Percentiles rank a stretch among this genome's conserved stretches.
These are phyloP conservation scores for Agonopterix subpropinquella DNA, from an alignment of 2,888 invertebrate genomes.

Conservation along the genomic window DNA sequence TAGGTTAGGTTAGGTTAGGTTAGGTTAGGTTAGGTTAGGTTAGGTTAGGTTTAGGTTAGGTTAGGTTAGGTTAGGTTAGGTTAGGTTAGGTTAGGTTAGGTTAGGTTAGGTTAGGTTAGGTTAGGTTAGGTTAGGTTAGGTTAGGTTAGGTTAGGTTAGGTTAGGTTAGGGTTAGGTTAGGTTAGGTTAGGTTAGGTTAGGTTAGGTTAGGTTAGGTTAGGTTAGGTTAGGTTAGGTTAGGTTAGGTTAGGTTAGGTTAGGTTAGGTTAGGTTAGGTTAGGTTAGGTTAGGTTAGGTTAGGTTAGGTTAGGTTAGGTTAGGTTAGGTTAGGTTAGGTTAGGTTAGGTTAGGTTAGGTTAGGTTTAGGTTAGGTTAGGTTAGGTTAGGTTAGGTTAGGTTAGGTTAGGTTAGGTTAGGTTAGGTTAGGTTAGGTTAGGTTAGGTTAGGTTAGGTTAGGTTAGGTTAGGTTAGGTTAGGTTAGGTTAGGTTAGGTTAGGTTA, in stretches of 20 bases:
- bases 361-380: slow-evolving; percentile 6
- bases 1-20: slow-evolving; percentile 3
- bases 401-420: slow-evolving; percentile 17
- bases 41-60: slow-evolving; percentile 11
- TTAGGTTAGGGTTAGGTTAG: slow-evolving; percentile 3
- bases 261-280: slow-evolving; percentile 17
- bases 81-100: slow-evolving; percentile 17
- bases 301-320: slow-evolving; percentile 11
- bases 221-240: slow-evolving; percentile 16
- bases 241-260: slow-evolving; percentile 17
- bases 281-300: slow-evolving; percentile 17
- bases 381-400: slow-evolving; percentile 15
- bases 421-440: slow-evolving; percentile 17
- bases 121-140: slow-evolving; percentile 17
- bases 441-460: slow-evolving; percentile 17
- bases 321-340: slow-evolving; percentile 4
- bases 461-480: slow-evolving; percentile 13
- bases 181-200: slow-evolving; percentile 3
- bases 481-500: slow-evolving; percentile 8
- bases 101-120: slow-evolving; percentile 17
- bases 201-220: slow-evolving; percentile 8
- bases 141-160: slow-evolving; percentile 11
- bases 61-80: slow-evolving; percentile 16
- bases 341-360: slow-evolving; percentile 3
- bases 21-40: slow-evolving; percentile 4